Percentiles rank a stretch among this genome's conserved stretches.
Evolutionary conservation across 92 coral and sea anemone species (phyloP).

Genomic region (Epizoanthus stellaris): DNA sequence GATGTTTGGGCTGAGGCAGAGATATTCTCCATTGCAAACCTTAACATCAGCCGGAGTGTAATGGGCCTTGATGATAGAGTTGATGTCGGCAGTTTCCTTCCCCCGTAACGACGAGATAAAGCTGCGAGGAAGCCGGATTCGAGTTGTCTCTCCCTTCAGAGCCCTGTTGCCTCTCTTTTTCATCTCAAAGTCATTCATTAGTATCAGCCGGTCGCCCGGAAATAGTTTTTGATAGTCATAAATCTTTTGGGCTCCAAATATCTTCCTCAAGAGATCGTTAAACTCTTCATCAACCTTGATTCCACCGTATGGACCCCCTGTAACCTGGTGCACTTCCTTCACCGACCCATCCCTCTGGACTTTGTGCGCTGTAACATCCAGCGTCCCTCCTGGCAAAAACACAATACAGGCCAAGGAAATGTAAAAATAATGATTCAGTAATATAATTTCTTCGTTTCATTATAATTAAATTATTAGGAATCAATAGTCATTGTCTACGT

Average conservation of each 20-base stretch:
- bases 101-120: too few species aligned
- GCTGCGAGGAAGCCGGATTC: too few species aligned
- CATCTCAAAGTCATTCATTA: constrained; percentile 26
- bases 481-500: background rate
- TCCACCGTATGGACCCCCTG: constrained; percentile 12
- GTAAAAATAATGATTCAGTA: too few species aligned
- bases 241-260: background rate
- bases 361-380: constrained; percentile 14
- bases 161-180: constrained; percentile 8
- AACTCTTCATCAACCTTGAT: constrained; percentile 9
- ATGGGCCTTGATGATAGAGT: too few species aligned
- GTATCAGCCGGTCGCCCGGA: constrained; percentile 19
- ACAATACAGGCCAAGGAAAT: too few species aligned
- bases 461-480: too few species aligned
- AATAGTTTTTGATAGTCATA: background rate
- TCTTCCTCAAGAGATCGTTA: background rate
- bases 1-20: constrained; percentile 24
- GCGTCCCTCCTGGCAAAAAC: background rate
- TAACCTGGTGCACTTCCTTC: background rate
- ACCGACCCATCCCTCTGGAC: background rate
- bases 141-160: too few species aligned
- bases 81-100: too few species aligned
- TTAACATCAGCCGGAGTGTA: too few species aligned
- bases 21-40: background rate
- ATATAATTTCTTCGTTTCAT: too few species aligned